Evolutionary conservation across 2,888 invertebrate species (phyloP), one percentile per base, ranked within the genome.

Genomic region (Myathropa florea): DNA sequence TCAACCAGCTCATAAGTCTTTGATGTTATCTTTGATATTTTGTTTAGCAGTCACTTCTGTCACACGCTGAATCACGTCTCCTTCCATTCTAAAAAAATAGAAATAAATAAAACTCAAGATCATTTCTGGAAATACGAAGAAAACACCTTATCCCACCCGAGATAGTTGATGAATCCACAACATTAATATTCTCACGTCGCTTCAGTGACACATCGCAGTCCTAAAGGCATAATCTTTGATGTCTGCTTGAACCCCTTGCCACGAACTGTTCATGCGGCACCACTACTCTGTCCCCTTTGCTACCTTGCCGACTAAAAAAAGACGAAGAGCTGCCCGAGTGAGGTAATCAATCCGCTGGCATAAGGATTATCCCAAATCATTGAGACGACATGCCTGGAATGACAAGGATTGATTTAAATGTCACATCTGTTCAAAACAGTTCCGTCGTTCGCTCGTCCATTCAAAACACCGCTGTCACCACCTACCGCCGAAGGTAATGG

Each of bases 401-500:
- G 53, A 55, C 68, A 77, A 46, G 4, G 21, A 61, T 21, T 68
- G 68, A 63, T 73, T 83, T 63, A 68, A 68, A 59, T 78, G 77
- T 65, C 82, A 68, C 46, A 59, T 67, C 18, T 39, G 30, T 71
- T 67, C 39, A 55, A 68, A 73, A 73, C 63, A 36, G 21, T 39
- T 70, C 39, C 36, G 21, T 9, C 21, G 61, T 23, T 57, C 18
- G 12, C 12, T 39, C 36, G 24, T 75, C 24, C 39, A 55, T 61
- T 77, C 30, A 14, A 33, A 68, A 18, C 39, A 6, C 39, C 4
- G 55, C 39, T 65, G 26, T 60, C 64, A 24, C 53, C 83, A 73
- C 60, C 79, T 46, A 33, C 46, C 64, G 53, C 72, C 59, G 55
- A 77, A 76, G 68, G 70, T 65, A 46, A 55, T 46, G 46, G 18